These are phyloP conservation scores for Pangasius mekongensis DNA, from an alignment of 2,797 vertebrate genomes.

Conservation along the genomic window DNA sequence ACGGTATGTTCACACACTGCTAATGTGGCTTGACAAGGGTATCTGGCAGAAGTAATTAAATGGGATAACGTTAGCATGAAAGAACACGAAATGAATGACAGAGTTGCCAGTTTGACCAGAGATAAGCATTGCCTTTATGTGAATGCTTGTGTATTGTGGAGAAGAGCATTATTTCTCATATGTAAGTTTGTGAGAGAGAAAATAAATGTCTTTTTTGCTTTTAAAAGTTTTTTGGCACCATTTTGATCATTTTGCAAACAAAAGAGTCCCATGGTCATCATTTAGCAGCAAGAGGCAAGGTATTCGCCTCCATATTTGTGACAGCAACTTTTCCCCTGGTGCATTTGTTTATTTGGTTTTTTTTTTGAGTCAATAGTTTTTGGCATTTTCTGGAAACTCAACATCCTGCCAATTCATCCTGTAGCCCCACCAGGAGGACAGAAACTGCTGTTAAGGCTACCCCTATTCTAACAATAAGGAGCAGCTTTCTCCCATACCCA, in stretches of 20 bases:
- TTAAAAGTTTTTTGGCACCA: background rate
- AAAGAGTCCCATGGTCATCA: background rate
- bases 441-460: background rate
- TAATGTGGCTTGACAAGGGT: slow-evolving; percentile 58
- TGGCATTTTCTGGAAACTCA: background rate
- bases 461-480: background rate
- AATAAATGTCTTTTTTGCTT: background rate
- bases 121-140: background rate
- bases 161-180: background rate
- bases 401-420: background rate
- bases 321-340: background rate
- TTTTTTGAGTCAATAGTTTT: background rate
- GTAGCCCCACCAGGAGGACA: background rate
- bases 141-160: background rate
- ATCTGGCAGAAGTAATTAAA: slow-evolving; percentile 62
- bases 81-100: slow-evolving; percentile 44
- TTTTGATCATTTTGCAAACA: background rate
- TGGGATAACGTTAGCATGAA: slow-evolving; percentile 43
- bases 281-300: background rate
- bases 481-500: slow-evolving; percentile 28
- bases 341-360: background rate
- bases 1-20: slow-evolving; percentile 44
- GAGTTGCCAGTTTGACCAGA: slow-evolving; percentile 39
- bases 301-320: background rate
- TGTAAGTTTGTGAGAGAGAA: background rate